Percentiles rank a stretch among this genome's conserved stretches.
These are phyloP conservation scores for Ditula angustiorana DNA, from an alignment of 2,888 invertebrate species.

Conservation along the genomic window DNA sequence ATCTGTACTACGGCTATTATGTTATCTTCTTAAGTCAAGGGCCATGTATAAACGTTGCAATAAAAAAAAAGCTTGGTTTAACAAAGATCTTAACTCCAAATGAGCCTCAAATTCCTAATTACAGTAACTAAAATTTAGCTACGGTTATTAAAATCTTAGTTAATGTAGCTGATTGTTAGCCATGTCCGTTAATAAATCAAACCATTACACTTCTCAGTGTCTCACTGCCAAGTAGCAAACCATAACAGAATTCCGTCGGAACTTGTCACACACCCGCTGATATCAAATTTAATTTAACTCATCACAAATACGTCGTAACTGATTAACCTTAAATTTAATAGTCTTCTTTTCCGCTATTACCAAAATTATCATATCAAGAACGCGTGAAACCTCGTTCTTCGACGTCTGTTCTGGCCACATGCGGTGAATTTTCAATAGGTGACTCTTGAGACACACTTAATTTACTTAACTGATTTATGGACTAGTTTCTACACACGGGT, in stretches of 20 bases:
- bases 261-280: conserved; percentile 16
- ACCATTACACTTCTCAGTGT: no score
- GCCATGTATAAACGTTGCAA: no score
- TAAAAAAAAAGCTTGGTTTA: no score
- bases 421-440: conserved; percentile 44
- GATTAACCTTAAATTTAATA: conserved; percentile 49
- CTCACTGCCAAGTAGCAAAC: no score
- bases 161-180: no score
- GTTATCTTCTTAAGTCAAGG: no score
- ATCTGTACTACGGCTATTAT: no score
- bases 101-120: no score
- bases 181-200: no score
- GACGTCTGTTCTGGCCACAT: conserved; percentile 43
- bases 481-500: conserved; percentile 9
- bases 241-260: neutral
- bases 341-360: conserved; percentile 53
- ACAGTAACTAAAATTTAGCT: no score
- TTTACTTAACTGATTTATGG: conserved; percentile 21
- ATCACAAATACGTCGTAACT: conserved; percentile 43
- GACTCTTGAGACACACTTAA: conserved; percentile 16
- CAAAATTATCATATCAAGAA: conserved; percentile 50
- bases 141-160: no score
- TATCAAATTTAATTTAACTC: conserved; percentile 8
- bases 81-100: no score
- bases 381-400: conserved; percentile 41